Conservation (phyloP, 2,113 vertebrate species). For the Microtus oregoni region DNA sequence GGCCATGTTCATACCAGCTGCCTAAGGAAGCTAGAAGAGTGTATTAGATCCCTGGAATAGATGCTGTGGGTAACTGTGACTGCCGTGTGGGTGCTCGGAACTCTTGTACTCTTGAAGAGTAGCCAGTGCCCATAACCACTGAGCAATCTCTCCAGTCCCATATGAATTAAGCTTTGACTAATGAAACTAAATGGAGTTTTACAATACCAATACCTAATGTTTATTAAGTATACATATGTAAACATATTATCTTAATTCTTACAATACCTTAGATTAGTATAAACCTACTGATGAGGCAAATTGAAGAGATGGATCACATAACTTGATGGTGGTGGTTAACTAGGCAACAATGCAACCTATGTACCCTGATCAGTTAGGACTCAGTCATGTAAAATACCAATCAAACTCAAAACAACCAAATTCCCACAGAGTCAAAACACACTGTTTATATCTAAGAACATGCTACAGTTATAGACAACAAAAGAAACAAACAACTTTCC, state of each 20-base stretch:
- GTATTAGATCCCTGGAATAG: neutral
- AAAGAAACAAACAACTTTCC: conserved; percentile 35
- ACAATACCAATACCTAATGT: conserved; percentile 56
- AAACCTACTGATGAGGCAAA: conserved; percentile 29
- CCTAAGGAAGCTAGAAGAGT: neutral
- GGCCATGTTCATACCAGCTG: neutral
- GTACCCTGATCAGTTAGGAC: too few relatives aligned
- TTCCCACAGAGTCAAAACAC: neutral
- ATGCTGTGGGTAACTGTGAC: neutral
- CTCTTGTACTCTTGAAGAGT: neutral
- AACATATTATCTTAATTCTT: conserved; percentile 52
- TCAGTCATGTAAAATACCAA: too few relatives aligned
- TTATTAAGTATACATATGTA: conserved; percentile 49
- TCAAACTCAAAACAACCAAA: neutral
- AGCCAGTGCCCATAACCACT: neutral
- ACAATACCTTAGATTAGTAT: conserved; percentile 27
- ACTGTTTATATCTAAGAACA: conserved; percentile 52
- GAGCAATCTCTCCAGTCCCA: neutral
- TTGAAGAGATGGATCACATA: conserved; percentile 22
- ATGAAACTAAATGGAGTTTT: conserved; percentile 37
- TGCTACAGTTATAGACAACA: neutral
- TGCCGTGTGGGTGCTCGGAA: neutral
- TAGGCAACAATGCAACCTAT: too few relatives aligned
- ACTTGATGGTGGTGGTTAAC: conserved; percentile 15
- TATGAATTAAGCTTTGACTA: neutral